These are phyloP conservation scores for Mus spretus DNA, from an alignment of 2,797 vertebrate species.

Conservation along the genomic window DNA sequence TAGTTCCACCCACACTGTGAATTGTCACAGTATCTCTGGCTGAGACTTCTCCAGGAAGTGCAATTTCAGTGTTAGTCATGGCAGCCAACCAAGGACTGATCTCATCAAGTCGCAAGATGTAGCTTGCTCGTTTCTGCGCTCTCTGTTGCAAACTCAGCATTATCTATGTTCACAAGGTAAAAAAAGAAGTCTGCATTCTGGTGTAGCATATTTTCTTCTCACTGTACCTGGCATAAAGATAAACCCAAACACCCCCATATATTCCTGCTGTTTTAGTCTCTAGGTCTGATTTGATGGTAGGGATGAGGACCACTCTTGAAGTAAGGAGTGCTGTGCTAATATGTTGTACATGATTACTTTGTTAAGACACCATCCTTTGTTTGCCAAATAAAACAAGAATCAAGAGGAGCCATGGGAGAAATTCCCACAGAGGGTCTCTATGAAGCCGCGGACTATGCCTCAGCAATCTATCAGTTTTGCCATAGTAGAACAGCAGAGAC, in stretches of 20 bases:
- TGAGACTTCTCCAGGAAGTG: conserved; percentile 97
- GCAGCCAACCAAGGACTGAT: conserved; percentile 97
- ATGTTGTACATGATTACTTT: background rate
- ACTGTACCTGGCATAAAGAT: background rate
- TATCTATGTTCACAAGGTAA: conserved; percentile 89
- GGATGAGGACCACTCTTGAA: background rate
- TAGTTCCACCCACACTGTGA: conserved; percentile 96
- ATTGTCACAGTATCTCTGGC: conserved; percentile 97
- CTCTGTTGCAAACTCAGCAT: conserved; percentile 99
- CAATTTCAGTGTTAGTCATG: conserved; percentile 97
- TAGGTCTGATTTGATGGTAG: background rate
- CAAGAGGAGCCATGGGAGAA: background rate
- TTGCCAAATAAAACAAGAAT: conserved; percentile 16
- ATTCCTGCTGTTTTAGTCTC: background rate
- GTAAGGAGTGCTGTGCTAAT: background rate
- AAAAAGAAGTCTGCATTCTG: conserved; percentile 28
- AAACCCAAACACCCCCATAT: background rate
- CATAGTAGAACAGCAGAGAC: background rate
- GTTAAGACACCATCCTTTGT: background rate
- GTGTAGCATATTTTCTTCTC: background rate
- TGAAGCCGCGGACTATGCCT: background rate
- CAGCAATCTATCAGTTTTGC: background rate
- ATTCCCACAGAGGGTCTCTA: background rate
- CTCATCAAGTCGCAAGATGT: conserved; percentile 95
- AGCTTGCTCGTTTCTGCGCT: conserved; percentile 97